These are phyloP conservation scores for Gymnopithys bicolor DNA, from an alignment of 2,797 vertebrate genomes.

Conservation along the genomic window DNA sequence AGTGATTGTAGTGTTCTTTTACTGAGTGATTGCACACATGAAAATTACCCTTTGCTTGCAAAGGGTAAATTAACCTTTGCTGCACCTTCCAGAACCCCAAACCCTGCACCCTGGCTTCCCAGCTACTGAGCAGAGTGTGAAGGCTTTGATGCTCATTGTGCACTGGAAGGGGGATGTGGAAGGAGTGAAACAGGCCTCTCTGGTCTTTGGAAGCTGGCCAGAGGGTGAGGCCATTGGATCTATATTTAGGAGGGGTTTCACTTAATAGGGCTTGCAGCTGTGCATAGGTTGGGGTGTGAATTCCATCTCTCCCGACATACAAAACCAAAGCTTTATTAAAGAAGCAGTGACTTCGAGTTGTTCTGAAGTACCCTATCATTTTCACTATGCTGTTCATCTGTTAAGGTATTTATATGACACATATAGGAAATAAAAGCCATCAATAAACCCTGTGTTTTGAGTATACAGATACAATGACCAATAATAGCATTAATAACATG, in stretches of 20 bases:
- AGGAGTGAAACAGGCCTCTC: constrained; percentile 33
- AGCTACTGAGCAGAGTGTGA: not conserved
- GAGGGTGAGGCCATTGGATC: constrained; percentile 61
- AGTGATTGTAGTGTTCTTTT: constrained; percentile 22
- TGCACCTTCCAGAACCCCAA: not conserved
- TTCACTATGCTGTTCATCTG: constrained; percentile 72
- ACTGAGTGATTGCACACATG: constrained; percentile 18
- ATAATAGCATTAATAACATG: constrained; percentile 64
- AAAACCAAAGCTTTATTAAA: constrained; percentile 72
- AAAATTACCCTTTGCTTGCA: not conserved
- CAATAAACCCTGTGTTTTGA: constrained; percentile 65
- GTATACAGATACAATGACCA: constrained; percentile 58
- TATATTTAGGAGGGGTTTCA: constrained; percentile 69
- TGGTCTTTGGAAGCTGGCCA: constrained; percentile 55
- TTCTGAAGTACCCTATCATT: constrained; percentile 75
- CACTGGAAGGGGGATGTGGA: not conserved
- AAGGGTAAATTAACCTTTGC: not conserved
- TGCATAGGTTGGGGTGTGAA: constrained; percentile 69
- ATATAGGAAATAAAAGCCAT: constrained; percentile 76
- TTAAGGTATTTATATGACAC: constrained; percentile 78
- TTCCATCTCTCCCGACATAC: constrained; percentile 42
- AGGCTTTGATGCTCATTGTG: not conserved
- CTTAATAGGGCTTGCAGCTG: constrained; percentile 70
- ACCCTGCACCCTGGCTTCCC: not conserved
- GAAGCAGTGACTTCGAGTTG: constrained; percentile 45